Evolutionary conservation across 2,113 vertebrate species (phyloP), one percentile per base, ranked within the genome.

Genomic region (Mirounga angustirostris): DNA sequence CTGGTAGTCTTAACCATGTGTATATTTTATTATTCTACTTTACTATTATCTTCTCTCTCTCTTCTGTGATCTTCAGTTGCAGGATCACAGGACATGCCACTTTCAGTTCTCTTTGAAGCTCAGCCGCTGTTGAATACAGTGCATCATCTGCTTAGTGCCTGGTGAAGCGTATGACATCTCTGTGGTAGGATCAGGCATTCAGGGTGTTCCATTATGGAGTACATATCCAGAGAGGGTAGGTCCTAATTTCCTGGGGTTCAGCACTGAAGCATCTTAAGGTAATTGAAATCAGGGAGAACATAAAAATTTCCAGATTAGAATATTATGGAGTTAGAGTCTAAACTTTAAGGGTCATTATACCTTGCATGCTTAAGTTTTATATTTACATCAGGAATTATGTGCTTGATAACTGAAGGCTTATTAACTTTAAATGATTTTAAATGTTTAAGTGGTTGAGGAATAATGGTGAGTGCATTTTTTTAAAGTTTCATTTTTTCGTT

Each of bases 401-500:
- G 33, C 22, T 74, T 95, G 19, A 6, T 76, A 33, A 79, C 7
- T 73, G 40, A 87, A 87, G 13, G 5, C 65, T 94, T 91, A 46
- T 93, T 96, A 69, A 50, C 36, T 89, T 95, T 59, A 86, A 86
- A 88, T 28, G 14, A 93, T 67, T 95, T 96, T 58, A 36, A 96
- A 58, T 93, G 24, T 73, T 94, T 88, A 91, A 56, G 10, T 86
- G 40, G 88, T 95, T 84, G 14, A 76, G 15, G 3, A 88, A 89
- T 91, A 90, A 88, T 54, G 50, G 16, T 54, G 73, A 92, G 11
- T 89, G 2, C 19, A 54, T 69, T 65, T 94, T 92, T 80, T 6
- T 13, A 59, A 81, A 30, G 0, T 52, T 87, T 91, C 24, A 7
- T 73, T 50, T 52, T 95, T 92, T 79, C 76, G 36, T 59, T 93